These are phyloP conservation scores for Protophormia terraenovae DNA, from an alignment of 2,888 invertebrate species.

Conservation along the genomic window DNA sequence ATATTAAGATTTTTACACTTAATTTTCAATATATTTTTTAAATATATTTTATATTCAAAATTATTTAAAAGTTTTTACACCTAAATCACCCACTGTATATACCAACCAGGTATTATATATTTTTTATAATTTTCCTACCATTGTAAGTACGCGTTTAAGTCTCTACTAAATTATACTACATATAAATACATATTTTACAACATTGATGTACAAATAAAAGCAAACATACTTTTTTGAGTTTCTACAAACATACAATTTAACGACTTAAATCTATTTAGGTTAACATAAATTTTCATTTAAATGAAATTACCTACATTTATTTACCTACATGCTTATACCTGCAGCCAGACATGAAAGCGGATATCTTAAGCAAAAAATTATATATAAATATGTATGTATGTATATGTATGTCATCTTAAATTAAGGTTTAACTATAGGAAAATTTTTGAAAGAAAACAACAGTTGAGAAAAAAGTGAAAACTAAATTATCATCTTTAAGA, in stretches of 20 bases:
- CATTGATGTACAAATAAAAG: no score
- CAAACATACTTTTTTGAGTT: no score
- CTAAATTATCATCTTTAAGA: neutral
- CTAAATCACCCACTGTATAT: no score
- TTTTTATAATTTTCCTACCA: neutral
- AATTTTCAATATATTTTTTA: no score
- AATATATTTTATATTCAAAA: no score
- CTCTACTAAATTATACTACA: no score
- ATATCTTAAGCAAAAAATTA: neutral
- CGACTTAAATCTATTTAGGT: slow-evolving; percentile 12
- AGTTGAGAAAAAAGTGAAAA: neutral
- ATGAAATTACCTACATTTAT: neutral
- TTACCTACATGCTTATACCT: neutral
- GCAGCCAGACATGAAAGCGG: neutral
- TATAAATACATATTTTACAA: no score
- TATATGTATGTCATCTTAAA: neutral
- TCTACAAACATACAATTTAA: neutral
- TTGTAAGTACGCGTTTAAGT: no score
- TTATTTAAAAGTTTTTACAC: no score
- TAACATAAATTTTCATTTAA: slow-evolving; percentile 36
- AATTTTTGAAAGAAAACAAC: neutral
- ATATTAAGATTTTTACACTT: no score
- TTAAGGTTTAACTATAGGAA: neutral
- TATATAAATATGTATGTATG: neutral
- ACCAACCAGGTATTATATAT: no score